A percentile compares a stretch with the other conserved stretches of the same genome.
These are phyloP conservation scores for Phorcus lineatus DNA, from an alignment of 2,888 invertebrate genomes.

Conservation along the genomic window DNA sequence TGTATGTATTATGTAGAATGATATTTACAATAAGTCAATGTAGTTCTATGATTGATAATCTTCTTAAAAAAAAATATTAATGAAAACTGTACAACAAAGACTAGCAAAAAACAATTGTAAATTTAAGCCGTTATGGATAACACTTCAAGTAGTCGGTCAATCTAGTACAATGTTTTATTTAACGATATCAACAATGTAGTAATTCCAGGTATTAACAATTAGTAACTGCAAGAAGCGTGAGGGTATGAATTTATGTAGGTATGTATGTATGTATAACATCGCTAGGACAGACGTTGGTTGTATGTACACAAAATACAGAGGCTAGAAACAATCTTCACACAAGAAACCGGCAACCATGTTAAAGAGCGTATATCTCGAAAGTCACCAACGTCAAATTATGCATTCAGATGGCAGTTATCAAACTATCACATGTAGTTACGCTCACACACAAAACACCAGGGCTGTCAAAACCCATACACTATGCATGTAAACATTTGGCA, in stretches of 20 bases:
- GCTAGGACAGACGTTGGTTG: background rate
- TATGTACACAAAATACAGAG: background rate
- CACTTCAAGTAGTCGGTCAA: background rate
- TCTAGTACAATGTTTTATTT: background rate
- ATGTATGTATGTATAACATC: background rate
- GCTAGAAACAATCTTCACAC: constrained; percentile 18
- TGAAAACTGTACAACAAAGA: constrained; percentile 25
- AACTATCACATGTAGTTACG: constrained; percentile 16
- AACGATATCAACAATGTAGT: constrained; percentile 7
- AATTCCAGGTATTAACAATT: background rate
- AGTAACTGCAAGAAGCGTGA: constrained; percentile 7
- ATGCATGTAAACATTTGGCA: constrained; percentile 26
- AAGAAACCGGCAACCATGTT: background rate
- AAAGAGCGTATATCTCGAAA: background rate
- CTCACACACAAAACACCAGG: background rate
- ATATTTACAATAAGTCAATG: constrained; percentile 20
- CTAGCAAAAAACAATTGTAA: constrained; percentile 20
- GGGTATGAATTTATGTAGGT: background rate
- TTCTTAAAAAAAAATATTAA: constrained; percentile 10
- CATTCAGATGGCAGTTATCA: constrained; percentile 20
- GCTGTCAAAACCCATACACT: constrained; percentile 5
- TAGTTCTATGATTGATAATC: constrained; percentile 18
- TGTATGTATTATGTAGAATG: constrained; percentile 25
- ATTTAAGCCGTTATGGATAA: constrained; percentile 2
- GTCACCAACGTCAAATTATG: constrained; percentile 20